Conservation (phyloP, 2,797 vertebrate genomes). For the Thripadectes ignobilis region DNA sequence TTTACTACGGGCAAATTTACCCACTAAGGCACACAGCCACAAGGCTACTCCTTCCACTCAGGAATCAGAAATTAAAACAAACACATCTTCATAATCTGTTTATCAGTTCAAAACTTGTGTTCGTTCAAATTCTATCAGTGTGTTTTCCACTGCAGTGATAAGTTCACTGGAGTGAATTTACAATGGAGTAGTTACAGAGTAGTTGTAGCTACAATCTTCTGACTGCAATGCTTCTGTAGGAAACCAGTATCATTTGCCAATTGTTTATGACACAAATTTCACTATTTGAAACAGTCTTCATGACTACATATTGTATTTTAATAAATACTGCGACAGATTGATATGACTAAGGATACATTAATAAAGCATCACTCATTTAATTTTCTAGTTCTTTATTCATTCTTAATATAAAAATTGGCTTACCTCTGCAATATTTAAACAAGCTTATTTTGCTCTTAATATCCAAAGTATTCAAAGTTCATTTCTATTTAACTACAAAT, state of each 20-base stretch:
- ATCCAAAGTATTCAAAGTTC: neutral
- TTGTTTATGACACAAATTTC: neutral
- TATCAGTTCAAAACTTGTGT: neutral
- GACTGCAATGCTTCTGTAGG: neutral
- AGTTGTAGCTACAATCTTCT: neutral
- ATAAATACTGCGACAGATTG: conserved; percentile 31
- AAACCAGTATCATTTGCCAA: neutral
- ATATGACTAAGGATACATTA: neutral
- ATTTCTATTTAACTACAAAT: neutral
- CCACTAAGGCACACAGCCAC: neutral
- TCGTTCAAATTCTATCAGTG: neutral
- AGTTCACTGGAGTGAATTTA: neutral
- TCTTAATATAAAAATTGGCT: neutral
- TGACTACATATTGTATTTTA: conserved; percentile 17
- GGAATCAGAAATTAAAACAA: neutral
- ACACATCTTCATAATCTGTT: neutral
- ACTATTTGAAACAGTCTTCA: conserved; percentile 2
- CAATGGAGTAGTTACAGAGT: neutral
- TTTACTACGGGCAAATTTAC: neutral
- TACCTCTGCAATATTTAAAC: neutral
- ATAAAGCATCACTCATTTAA: neutral
- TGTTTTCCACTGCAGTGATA: neutral
- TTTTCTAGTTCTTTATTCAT: neutral
- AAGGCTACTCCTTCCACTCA: neutral
- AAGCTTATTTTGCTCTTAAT: neutral